phyloP scores from a whole-genome alignment of 2,797 vertebrate genomes.

The Lerista edwardsae region DNA sequence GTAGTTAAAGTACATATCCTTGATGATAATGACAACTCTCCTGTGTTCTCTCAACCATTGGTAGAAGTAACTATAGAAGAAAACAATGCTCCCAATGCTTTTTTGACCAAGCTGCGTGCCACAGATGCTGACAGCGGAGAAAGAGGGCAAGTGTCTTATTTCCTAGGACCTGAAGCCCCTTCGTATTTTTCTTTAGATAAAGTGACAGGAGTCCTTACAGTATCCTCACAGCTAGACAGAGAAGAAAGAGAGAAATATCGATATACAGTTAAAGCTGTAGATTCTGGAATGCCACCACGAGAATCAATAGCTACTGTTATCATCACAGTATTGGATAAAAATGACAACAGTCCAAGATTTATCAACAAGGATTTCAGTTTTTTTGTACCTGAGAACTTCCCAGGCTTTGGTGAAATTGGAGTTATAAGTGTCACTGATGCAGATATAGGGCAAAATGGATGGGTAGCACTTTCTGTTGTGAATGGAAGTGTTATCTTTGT shows the following conservation, averaged over 20 bases:
- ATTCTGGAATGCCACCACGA: conserved; percentile 88
- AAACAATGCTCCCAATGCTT: conserved; percentile 91
- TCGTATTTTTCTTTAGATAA: conserved; percentile 89
- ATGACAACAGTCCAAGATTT: conserved; percentile 97
- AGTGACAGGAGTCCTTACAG: conserved; percentile 88
- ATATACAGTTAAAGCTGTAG: conserved; percentile 91
- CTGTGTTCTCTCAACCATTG: conserved; percentile 88
- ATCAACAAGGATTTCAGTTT: conserved; percentile 99
- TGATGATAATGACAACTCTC: conserved; percentile 96
- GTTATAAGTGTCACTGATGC: conserved; percentile 94
- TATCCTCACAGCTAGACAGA: conserved; percentile 89
- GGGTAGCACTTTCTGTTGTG: conserved; percentile 94
- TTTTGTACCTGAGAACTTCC: conserved; percentile 97
- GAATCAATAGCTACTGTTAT: conserved; percentile 92
- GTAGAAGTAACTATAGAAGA: conserved; percentile 92
- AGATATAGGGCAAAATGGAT: conserved; percentile 92
- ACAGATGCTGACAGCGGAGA: conserved; percentile 91
- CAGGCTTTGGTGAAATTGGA: conserved; percentile 96
- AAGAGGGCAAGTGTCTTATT: conserved; percentile 88
- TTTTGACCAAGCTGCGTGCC: conserved; percentile 89
- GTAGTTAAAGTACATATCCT: conserved; percentile 87
- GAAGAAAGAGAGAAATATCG: conserved; percentile 96
- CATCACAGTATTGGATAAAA: conserved; percentile 92
- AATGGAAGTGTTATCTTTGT: conserved; percentile 97
- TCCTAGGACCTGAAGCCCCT: conserved; percentile 89